Base-by-base conservation (phyloP, 1,140 invertebrate species). In the Macrobrachium nipponense region DNA sequence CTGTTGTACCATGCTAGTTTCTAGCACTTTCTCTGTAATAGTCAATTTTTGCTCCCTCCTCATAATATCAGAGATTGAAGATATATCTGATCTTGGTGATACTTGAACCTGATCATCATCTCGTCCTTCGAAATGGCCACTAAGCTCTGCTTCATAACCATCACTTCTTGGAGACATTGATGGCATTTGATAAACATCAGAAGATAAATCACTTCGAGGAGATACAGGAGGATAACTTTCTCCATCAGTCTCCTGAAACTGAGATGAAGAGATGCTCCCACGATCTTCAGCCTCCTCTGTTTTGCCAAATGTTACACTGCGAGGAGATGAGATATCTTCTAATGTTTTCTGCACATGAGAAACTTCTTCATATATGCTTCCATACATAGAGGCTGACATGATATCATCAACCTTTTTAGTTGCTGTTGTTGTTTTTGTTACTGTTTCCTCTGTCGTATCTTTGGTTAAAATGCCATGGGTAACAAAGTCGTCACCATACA, bases 401-500 rank as follows among this genome's bases (percentile, higher is more conserved):
- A 87, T 82, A 77, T 87, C 85, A 23, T 81, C 85, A 17, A 36
- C 62, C 73, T 78, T 81, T 72, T 87, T 81, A 77, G 64, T 27
- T 61, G 68, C 81, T 66, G 84, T 62, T 75, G 80, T 62, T 44
- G 77, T 68, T 18, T 60, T 66, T 72, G 83, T 62, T 72, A 77
- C 36, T 72, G 76, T 23, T 72, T 86, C 76, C 60, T 80, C 64
- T 64, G 23, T 15, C 6, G 77, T 61, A 23, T 51, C 20, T 68
- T 44, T 62, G 23, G 27, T 68, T 20, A 80, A 20, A 5, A 73
- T 51, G 70, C 72, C 84, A 66, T 82, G 82, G 43, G 72, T 43
- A 76, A 58, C 75, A 82, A 88, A 88, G 36, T 88, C 87, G 36
- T 89, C 88, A 23, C 82, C 88, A 81, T 89, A 87, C 85, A 87